Conservation (phyloP, 2,888 invertebrate genomes). For the Stegophylla sp. region DNA sequence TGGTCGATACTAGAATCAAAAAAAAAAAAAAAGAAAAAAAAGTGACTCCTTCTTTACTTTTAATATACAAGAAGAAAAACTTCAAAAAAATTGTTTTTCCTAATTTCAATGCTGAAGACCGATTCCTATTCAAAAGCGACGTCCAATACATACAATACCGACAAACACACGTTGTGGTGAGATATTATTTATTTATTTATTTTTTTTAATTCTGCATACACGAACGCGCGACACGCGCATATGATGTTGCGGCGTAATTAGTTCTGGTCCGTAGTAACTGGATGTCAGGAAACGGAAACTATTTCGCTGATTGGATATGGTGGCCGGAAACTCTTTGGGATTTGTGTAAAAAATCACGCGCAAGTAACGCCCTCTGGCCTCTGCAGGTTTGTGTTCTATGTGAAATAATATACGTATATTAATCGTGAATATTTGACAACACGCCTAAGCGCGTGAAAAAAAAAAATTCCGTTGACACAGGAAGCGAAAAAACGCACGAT, state of each 20-base stretch:
- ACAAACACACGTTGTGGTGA: background rate
- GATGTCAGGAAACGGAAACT: conserved; percentile 59
- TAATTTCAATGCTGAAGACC: no score
- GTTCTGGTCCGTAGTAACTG: conserved; percentile 50
- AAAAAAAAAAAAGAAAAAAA: no score
- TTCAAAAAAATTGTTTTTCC: no score
- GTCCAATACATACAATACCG: background rate
- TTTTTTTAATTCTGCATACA: conserved; percentile 37
- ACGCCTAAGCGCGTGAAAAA: background rate
- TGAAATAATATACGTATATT: no score
- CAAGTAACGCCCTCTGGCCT: conserved; percentile 53
- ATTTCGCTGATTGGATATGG: conserved; percentile 56
- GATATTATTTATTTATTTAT: background rate
- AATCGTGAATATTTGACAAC: conserved; percentile 49
- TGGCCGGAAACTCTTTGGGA: conserved; percentile 57
- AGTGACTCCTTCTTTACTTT: no score
- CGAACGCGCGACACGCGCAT: conserved; percentile 35
- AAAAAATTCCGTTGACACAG: background rate
- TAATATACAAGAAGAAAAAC: no score
- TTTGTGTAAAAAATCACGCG: conserved; percentile 57
- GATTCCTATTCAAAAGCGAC: no score
- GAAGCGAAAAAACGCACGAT: conserved; percentile 16
- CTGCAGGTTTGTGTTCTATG: no score
- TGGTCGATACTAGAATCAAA: no score
- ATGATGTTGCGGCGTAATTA: conserved; percentile 28